Conservation (phyloP, 2,797 vertebrate genomes). For the Coccyzus lansbergi region DNA sequence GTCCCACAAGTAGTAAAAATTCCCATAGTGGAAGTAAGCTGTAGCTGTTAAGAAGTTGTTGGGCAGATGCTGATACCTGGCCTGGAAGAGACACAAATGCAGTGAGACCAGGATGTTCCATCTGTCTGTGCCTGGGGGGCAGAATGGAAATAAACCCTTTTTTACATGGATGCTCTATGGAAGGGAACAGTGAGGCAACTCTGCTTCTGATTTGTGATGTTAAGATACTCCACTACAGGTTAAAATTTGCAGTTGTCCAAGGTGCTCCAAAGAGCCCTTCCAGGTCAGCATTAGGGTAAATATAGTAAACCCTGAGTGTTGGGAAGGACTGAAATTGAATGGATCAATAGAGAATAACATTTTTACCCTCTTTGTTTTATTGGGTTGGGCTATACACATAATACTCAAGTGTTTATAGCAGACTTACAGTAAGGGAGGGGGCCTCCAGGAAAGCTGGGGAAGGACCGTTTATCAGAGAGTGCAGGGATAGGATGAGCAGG, state of each 20-base stretch:
- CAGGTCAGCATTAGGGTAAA: too few species aligned
- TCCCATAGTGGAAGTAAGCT: rapidly evolving
- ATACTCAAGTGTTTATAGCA: background rate
- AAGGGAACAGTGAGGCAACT: background rate
- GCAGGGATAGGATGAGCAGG: too few species aligned
- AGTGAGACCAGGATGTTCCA: too few species aligned
- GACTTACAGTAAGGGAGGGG: too few species aligned
- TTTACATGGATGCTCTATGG: too few species aligned
- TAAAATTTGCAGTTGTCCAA: background rate
- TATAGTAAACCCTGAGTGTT: rapidly evolving
- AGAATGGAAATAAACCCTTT: background rate
- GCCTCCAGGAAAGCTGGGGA: too few species aligned
- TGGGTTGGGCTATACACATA: background rate
- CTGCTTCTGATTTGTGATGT: background rate
- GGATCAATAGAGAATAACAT: background rate
- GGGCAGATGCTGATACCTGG: background rate
- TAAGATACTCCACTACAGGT: background rate
- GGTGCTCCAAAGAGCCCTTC: background rate
- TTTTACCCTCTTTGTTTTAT: background rate
- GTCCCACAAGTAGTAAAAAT: background rate
- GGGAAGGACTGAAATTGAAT: background rate
- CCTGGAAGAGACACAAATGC: rapidly evolving
- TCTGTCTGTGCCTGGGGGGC: too few species aligned
- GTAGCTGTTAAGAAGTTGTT: background rate
- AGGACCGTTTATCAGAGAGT: too few species aligned